Evolutionary conservation across 2,113 vertebrate species (phyloP).

Genomic region (Oryctolagus cuniculus): DNA sequence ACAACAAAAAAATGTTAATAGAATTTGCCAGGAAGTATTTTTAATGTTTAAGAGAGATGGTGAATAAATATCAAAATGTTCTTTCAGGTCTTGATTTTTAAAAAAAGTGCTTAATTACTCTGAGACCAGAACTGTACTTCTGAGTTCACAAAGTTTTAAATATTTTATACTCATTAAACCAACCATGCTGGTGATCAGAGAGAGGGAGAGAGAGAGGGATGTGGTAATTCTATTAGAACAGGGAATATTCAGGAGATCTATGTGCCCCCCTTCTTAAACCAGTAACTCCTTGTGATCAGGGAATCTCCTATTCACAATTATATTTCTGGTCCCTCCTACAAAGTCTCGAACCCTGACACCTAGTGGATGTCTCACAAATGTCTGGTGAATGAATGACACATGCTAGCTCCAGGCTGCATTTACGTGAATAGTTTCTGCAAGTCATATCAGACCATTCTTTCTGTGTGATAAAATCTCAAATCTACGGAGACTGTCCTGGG

Average conservation of each 20-base stretch:
- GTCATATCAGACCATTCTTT: slow-evolving; percentile 35
- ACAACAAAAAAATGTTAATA: slow-evolving; percentile 22
- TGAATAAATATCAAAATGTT: slow-evolving; percentile 69
- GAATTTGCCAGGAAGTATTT: slow-evolving; percentile 22
- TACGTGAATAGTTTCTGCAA: slow-evolving; percentile 57
- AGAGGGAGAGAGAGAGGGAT: not conserved
- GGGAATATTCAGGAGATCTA: not conserved
- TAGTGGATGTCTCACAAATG: not conserved
- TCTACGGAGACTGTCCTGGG: slow-evolving; percentile 16
- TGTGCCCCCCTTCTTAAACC: not conserved
- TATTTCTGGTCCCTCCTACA: not conserved
- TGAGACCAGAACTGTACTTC: not conserved
- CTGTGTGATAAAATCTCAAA: slow-evolving; percentile 20
- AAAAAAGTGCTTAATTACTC: slow-evolving; percentile 69
- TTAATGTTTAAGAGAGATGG: slow-evolving; percentile 44
- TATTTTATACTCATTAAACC: slow-evolving; percentile 62
- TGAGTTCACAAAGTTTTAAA: slow-evolving; percentile 62
- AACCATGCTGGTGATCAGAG: not conserved
- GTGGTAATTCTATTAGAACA: slow-evolving; percentile 14
- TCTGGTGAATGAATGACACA: not conserved
- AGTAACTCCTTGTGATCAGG: not conserved
- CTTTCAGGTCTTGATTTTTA: slow-evolving; percentile 57
- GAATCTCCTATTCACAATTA: slow-evolving; percentile 13
- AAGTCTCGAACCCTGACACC: not conserved
- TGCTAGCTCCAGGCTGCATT: slow-evolving; percentile 44